Evolutionary conservation across 2,888 invertebrate species (phyloP), one percentile per base, ranked within the genome.

Genomic region (Drosophila nr. fundita): DNA sequence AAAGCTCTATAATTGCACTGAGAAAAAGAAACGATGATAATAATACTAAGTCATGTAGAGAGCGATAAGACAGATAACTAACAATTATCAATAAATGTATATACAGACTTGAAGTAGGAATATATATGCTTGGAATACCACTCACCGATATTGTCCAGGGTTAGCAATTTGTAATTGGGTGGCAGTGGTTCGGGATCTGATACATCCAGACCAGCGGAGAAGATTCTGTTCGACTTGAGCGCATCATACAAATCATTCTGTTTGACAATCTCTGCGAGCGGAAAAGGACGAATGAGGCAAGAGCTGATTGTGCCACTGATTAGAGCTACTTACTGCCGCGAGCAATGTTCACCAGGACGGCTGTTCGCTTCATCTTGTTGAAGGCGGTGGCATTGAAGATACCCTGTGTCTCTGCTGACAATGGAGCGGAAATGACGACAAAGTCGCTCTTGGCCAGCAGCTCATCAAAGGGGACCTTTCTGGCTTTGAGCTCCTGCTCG

Each of bases 111-210:
- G 21, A 7, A 13, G n/a, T n/a, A 30, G 11, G 7, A 30, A 6
- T 57, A 32, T 64, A 52, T 21, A 30, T n/a, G 49, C 11, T 15
- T n/a, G 30, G 5, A 24, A 24, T n/a, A 7, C 8, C 36, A 87
- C 90, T 84, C 92, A 97, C 97, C 96, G 91, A 96, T 96, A 93
- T 99, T 99, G 4, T 96, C 95, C 38, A 99, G 93, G 32, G 94
- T 95, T 18, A 97, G 91, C n/a, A 99, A 93, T 62, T 96, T 96
- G 92, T 97, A 95, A 91, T 96, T 95, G 8, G 94, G 92, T 0
- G 98, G 97, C 62, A 99, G 92, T 0, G 99, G 99, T 92, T 99
- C 99, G 0, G 99, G 98, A 1, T 95, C 95, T 88, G 96, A 97
- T 4, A 99, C 99, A 92, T 99, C 99, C 3, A 99, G 94, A 0